These are phyloP conservation scores for Lates japonicus DNA, from an alignment of 2,797 vertebrate species.

Conservation along the genomic window DNA sequence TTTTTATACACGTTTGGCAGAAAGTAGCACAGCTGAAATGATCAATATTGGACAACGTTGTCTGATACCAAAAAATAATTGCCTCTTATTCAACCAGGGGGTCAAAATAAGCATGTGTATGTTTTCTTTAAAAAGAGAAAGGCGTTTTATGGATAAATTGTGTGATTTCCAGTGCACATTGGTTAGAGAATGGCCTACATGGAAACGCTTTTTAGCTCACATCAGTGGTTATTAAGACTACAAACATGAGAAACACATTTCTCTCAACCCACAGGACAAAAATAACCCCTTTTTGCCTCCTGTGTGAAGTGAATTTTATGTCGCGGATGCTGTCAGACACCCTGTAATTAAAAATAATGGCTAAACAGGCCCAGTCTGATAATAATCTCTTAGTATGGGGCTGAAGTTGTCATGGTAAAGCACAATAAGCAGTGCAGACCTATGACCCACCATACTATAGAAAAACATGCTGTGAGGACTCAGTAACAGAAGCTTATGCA, in stretches of 20 bases:
- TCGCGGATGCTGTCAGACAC: constrained; percentile 14
- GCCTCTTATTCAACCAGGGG: constrained; percentile 10
- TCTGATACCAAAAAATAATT: constrained; percentile 23
- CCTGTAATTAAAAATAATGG: constrained; percentile 47
- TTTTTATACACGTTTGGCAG: not conserved
- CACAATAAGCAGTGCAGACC: constrained; percentile 33
- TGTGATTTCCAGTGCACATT: constrained; percentile 6
- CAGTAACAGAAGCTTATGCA: constrained; percentile 68
- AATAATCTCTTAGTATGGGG: constrained; percentile 36
- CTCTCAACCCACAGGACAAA: not conserved
- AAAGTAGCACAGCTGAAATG: constrained; percentile 23
- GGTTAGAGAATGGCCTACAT: constrained; percentile 5
- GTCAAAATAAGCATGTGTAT: not conserved
- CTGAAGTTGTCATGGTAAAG: constrained; percentile 32
- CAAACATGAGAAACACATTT: not conserved
- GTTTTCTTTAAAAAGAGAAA: not conserved
- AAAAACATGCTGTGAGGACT: constrained; percentile 42
- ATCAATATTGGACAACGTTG: constrained; percentile 26
- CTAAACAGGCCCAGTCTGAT: constrained; percentile 28
- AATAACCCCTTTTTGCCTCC: not conserved
- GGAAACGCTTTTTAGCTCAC: constrained; percentile 7
- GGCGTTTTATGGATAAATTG: not conserved
- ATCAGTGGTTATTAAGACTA: not conserved
- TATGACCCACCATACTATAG: constrained; percentile 21
- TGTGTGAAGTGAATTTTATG: constrained; percentile 13